Percentiles rank a stretch among this genome's conserved stretches.
phyloP scores from a whole-genome alignment of 2,888 invertebrate species.

The Erebia epiphron region DNA sequence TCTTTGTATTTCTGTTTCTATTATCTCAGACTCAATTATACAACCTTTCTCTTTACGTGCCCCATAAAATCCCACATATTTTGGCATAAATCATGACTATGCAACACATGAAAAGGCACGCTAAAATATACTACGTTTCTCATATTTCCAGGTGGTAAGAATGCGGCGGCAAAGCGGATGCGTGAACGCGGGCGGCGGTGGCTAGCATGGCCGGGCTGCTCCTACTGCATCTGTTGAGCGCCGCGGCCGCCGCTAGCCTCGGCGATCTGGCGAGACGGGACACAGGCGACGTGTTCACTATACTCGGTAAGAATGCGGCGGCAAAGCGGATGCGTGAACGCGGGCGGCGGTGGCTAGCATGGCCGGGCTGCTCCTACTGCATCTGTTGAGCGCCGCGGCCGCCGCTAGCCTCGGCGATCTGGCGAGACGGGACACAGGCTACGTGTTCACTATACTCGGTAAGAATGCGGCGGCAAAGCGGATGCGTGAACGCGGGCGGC shows the following conservation, averaged over 20 bases:
- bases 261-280: slow-evolving; percentile 72
- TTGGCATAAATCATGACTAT: too few species aligned
- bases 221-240: slow-evolving; percentile 45
- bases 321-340: slow-evolving; percentile 50
- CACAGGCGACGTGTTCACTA: slow-evolving; percentile 72
- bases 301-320: slow-evolving; percentile 56
- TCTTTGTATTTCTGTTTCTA: too few species aligned
- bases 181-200: slow-evolving; percentile 55
- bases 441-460: slow-evolving; percentile 66
- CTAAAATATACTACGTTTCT: slow-evolving; percentile 10
- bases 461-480: slow-evolving; percentile 56
- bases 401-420: slow-evolving; percentile 69
- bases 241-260: slow-evolving; percentile 51
- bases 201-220: slow-evolving; percentile 75
- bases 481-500: slow-evolving; percentile 53
- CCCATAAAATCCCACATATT: too few species aligned
- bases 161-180: slow-evolving; percentile 41
- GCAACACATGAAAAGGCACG: background rate
- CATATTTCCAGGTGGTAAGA: slow-evolving; percentile 45
- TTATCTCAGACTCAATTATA: too few species aligned
- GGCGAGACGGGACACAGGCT: slow-evolving; percentile 71
- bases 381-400: slow-evolving; percentile 56
- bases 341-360: slow-evolving; percentile 72
- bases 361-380: slow-evolving; percentile 67
- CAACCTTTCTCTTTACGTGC: too few species aligned